Percentiles rank a stretch among this genome's conserved stretches.
These are phyloP conservation scores for Drosophila simulans DNA, from an alignment of 1,140 invertebrate species.

Conservation along the genomic window DNA sequence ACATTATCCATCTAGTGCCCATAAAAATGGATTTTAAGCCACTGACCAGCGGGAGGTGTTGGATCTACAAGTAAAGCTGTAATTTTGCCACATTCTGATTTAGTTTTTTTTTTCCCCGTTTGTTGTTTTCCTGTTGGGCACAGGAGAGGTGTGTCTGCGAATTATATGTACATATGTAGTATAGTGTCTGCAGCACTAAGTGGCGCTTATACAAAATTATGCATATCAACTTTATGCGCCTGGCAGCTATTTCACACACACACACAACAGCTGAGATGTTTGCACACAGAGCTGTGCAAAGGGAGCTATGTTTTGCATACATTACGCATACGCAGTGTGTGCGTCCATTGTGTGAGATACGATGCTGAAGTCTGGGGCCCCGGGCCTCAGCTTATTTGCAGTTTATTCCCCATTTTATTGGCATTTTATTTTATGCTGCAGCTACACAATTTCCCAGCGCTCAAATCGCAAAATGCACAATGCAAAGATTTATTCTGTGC, in stretches of 20 bases:
- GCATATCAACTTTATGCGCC: conserved; percentile 76
- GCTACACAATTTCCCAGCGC: conserved; percentile 36
- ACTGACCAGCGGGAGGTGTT: conserved; percentile 17
- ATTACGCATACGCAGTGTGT: conserved; percentile 42
- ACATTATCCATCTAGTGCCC: conserved; percentile 46
- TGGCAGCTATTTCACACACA: conserved; percentile 51
- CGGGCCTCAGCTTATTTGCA: conserved; percentile 32
- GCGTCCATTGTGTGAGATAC: conserved; percentile 10
- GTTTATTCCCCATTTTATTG: conserved; percentile 41
- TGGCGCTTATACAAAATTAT: conserved; percentile 74
- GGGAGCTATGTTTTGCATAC: conserved; percentile 65
- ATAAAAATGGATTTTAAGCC: conserved; percentile 52
- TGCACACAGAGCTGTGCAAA: conserved; percentile 13
- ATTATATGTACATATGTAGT: not conserved
- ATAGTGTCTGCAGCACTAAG: conserved; percentile 35
- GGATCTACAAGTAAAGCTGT: conserved; percentile 49
- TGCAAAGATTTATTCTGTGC: conserved; percentile 82
- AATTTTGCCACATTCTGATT: conserved; percentile 72
- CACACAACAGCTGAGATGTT: conserved; percentile 17
- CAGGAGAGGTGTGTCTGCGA: conserved; percentile 6
- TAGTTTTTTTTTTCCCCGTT: conserved; percentile 27
- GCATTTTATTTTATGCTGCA: conserved; percentile 55
- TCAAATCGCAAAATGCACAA: conserved; percentile 69
- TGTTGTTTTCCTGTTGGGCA: conserved; percentile 5
- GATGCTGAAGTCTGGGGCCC: not conserved